Percentiles rank a stretch among this genome's conserved stretches.
Evolutionary conservation across 2,113 vertebrate genomes (phyloP).

Genomic region (Turdus rufiventris): DNA sequence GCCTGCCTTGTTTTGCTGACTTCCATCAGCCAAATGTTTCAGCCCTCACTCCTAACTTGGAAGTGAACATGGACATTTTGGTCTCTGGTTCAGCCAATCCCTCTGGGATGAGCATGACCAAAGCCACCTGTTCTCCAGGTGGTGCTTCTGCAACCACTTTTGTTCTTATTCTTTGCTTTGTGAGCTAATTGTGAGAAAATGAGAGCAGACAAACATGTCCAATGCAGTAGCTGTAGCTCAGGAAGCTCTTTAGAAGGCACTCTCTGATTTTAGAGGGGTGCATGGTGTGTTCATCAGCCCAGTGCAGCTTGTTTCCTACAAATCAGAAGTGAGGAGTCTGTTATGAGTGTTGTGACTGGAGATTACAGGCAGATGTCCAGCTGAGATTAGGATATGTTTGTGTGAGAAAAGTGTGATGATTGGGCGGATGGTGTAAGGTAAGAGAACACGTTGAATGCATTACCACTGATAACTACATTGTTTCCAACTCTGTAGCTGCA

Average conservation of each 20-base stretch:
- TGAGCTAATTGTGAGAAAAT: background rate
- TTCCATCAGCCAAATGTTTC: background rate
- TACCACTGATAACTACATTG: background rate
- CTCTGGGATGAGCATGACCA: background rate
- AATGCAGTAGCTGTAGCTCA: accelerated
- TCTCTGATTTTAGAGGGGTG: background rate
- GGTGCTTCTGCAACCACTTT: background rate
- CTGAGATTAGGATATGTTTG: background rate
- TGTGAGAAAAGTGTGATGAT: background rate
- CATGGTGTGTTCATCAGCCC: background rate
- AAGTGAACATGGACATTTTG: background rate
- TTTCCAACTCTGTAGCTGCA: background rate
- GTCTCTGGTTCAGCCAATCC: background rate
- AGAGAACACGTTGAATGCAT: background rate
- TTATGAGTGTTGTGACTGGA: background rate
- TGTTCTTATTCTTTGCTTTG: background rate
- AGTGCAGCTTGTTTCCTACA: background rate
- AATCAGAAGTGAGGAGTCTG: background rate
- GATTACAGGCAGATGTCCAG: background rate
- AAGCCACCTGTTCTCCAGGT: background rate
- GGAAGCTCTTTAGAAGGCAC: background rate
- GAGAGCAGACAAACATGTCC: background rate
- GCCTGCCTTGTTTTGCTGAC: background rate
- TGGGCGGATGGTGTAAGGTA: background rate
- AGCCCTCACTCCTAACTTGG: background rate